A percentile compares a stretch with the other conserved stretches of the same genome.
These are phyloP conservation scores for Tetropium fuscum DNA, from an alignment of 2,888 invertebrate genomes.

Conservation along the genomic window DNA sequence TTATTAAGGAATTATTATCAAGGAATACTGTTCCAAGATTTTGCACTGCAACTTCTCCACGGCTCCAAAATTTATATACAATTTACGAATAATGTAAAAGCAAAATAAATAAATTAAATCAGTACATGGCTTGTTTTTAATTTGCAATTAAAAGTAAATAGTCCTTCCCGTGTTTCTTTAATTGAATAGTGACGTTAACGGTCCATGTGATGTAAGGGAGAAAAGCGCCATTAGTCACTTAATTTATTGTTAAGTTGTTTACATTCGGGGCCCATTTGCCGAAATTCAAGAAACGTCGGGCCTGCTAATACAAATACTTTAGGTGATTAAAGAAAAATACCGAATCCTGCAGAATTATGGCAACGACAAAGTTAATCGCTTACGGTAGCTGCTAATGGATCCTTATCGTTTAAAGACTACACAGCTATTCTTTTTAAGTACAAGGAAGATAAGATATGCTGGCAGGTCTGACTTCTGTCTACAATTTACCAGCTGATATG, in stretches of 20 bases:
- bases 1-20: too few relatives aligned
- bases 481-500: slow-evolving; percentile 5
- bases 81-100: too few relatives aligned
- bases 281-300: slow-evolving; percentile 20
- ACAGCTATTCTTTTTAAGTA: slow-evolving; percentile 35
- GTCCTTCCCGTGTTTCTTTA: too few relatives aligned
- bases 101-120: too few relatives aligned
- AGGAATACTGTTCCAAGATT: too few relatives aligned
- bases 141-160: too few relatives aligned
- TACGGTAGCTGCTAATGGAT: slow-evolving; percentile 42
- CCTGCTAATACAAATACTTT: slow-evolving; percentile 21
- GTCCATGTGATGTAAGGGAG: too few relatives aligned
- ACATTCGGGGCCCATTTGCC: slow-evolving; percentile 17
- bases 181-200: too few relatives aligned
- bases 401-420: slow-evolving; percentile 35
- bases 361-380: slow-evolving; percentile 38
- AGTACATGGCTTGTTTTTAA: too few relatives aligned
- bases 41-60: too few relatives aligned
- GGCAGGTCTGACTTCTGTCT: slow-evolving; percentile 37
- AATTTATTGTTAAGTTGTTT: slow-evolving; percentile 33
- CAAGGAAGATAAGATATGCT: slow-evolving; percentile 37
- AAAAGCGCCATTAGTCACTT: slow-evolving; percentile 31
- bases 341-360: slow-evolving; percentile 38
- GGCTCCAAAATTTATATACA: too few relatives aligned
- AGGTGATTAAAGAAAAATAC: slow-evolving; percentile 26